Evolutionary conservation across 1,140 invertebrate genomes (phyloP), one percentile per base, ranked within the genome.

Genomic region (Copidosoma floridanum): DNA sequence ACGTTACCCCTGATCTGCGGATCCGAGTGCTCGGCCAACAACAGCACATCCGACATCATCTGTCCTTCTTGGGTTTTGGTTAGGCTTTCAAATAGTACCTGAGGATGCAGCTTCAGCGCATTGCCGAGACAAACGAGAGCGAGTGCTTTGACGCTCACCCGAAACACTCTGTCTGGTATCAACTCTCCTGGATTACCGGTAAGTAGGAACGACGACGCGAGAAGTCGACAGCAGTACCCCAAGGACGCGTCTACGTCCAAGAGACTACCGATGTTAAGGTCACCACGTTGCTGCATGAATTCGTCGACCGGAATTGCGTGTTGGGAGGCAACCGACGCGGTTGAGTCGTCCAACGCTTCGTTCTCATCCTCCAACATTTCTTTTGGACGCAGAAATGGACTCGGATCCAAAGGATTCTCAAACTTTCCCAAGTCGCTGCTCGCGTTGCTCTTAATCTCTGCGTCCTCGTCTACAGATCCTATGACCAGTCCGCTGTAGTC

Each of bases 131-230:
- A 93, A 29, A 84, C 86, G 3, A 95, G 70, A 1, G 92, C 89
- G 29, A 93, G 83, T 1, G 89, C 86, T 80, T 95, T 94, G 0
- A 94, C 86, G 60, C 92, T 94, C 14, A 95, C 90, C 29, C 93
- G 81, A 10, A 92, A 86, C 40, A 75, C 79, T 65, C 85, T 84
- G 70, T 89, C 89, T 12, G 86, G 75, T 47, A 90, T 83, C 38
- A 88, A 72, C 26, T 80, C 79, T 24, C 84, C 84, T 44, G 83
- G 82, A 58, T 74, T 78, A 18, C 90, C 90, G 29, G 84, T 81
- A 12, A 95, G 77, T 4, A 96, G 77, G 77, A 93, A 95, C 24
- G 87, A 85, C 2, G 88, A 87, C 23, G 84, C 83, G 2, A 96
- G 71, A 46, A 92, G 83, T 62, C 93, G 82, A 24, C 86, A 82